Conservation (phyloP, 2,113 vertebrate genomes). For the Colius striatus region DNA sequence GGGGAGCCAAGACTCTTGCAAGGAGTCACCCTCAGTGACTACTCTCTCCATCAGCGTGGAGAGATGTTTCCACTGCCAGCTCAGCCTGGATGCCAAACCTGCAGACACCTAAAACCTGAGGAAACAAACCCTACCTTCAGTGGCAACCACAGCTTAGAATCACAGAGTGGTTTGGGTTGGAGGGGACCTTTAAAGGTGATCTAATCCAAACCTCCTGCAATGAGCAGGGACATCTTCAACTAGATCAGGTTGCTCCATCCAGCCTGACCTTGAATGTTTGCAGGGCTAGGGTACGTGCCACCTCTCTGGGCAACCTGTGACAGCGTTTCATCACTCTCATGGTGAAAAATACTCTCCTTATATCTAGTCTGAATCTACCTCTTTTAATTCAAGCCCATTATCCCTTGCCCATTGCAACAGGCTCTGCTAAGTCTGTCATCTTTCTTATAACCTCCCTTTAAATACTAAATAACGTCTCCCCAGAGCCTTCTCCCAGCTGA, state of each 20-base stretch:
- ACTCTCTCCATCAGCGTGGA: neutral
- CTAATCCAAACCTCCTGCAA: neutral
- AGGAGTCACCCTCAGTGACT: neutral
- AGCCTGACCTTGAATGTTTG: neutral
- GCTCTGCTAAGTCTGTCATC: neutral
- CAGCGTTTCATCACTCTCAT: neutral
- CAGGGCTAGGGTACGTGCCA: neutral
- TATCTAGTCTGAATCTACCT: neutral
- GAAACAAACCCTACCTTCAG: neutral
- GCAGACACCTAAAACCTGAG: neutral
- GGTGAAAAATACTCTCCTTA: neutral
- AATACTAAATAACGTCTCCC: neutral
- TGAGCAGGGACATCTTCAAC: neutral
- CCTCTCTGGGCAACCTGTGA: neutral
- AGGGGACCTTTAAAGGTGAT: neutral
- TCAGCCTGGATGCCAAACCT: too few species aligned
- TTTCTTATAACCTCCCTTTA: neutral
- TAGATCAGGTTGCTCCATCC: too few species aligned
- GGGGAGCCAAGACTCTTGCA: neutral
- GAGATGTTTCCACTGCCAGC: neutral
- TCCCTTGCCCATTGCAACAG: too few species aligned
- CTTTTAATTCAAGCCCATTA: neutral
- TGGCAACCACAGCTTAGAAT: neutral
- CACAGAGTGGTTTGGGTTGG: too few species aligned
- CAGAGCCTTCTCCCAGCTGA: too few species aligned